Conservation (phyloP, 2,888 invertebrate genomes). For the Nemotelus nigrinus region DNA sequence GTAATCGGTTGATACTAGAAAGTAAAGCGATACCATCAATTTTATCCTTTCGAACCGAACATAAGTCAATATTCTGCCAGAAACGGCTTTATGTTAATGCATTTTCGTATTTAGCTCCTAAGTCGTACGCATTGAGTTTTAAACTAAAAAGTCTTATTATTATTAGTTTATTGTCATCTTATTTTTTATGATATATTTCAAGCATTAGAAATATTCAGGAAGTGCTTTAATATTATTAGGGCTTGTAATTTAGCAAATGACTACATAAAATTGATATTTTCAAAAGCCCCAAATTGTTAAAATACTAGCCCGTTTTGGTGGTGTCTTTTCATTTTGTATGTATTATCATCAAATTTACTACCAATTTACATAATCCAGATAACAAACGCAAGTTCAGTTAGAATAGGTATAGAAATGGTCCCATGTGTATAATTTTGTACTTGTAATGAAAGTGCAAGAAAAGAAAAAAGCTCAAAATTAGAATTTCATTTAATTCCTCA, state of each 20-base stretch:
- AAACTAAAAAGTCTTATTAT: not conserved
- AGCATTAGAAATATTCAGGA: constrained; percentile 24
- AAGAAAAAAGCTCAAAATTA: constrained; percentile 64
- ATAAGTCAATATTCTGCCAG: no score
- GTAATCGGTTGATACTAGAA: not conserved
- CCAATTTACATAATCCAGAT: not conserved
- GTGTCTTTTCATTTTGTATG: not conserved
- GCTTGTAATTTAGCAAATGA: no score
- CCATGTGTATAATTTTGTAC: constrained; percentile 20
- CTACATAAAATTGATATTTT: no score
- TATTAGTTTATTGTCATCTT: constrained; percentile 21
- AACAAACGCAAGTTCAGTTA: not conserved
- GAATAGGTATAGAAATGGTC: constrained; percentile 3
- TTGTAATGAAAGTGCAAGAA: constrained; percentile 61
- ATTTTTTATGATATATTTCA: not conserved
- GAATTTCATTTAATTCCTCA: constrained; percentile 45
- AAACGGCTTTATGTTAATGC: constrained; percentile 13
- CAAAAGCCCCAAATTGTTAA: no score
- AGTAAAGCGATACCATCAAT: not conserved
- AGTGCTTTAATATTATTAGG: no score
- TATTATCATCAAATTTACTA: not conserved
- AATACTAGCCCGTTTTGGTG: no score
- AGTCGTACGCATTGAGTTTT: not conserved
- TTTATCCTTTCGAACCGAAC: no score
- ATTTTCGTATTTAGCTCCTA: constrained; percentile 7